Evolutionary conservation across 2,888 invertebrate species (phyloP), one percentile per base, ranked within the genome.

Genomic region (Aporophyla lueneburgensis): DNA sequence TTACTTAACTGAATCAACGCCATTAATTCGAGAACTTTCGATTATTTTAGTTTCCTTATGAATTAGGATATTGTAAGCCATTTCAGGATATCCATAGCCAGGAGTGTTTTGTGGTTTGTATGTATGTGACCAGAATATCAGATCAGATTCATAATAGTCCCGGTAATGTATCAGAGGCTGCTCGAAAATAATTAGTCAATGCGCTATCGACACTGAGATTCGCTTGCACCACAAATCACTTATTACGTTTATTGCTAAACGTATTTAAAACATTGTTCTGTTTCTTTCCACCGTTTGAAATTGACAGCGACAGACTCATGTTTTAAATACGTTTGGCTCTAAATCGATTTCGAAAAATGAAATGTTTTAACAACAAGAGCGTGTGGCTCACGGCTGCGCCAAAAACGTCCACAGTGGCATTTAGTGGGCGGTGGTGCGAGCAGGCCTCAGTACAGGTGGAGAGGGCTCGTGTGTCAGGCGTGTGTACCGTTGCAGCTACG

Each of bases 401-500:
- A 9, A 5, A 16, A 54, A n/a, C 9, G 27, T 56, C 16, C 46
- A n/a, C 14, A 40, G 62, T 62, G 62, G 33, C 40, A 9, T 40
- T 5, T n/a, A 43, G 62, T 43, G 16, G 5, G 43, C 9, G 9
- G 27, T 16, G 66, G 9, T n/a, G 54, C 9, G 14, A n/a, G 56
- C 21, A 27, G 66, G 66, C 27, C 27, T 53, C 21, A 21, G 19
- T 49, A 21, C 14, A 27, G 27, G 2, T 7, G 19, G 5, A 33
- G 14, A 24, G 24, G 53, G 62, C 33, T 16, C 2, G 14, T 53
- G 0, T 62, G 19, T 74, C 14, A 83, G 46, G 2, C 6, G 12
- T n/a, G 43, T 33, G 63, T 74, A 58, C 67, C 27, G 33, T 88
- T 87, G 56, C 91, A 93, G 93, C 83, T 91, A 46, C 89, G 87